These are phyloP conservation scores for Mastomys natalensis DNA, from an alignment of 2,113 vertebrate species.

Conservation along the genomic window DNA sequence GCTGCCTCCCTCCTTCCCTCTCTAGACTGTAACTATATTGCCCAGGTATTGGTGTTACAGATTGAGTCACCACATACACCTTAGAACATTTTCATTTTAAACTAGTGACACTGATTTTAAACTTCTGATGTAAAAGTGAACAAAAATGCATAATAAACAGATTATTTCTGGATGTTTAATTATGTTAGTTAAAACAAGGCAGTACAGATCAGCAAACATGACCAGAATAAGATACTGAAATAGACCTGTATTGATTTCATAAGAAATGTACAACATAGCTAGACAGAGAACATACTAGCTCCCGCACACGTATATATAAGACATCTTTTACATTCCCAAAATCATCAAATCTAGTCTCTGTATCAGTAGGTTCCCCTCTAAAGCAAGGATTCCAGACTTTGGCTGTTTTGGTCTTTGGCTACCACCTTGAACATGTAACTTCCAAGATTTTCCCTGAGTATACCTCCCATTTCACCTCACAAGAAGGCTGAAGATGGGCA, in stretches of 20 bases:
- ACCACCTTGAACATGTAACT: background rate
- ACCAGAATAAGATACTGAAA: background rate
- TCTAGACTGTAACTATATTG: background rate
- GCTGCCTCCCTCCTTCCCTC: background rate
- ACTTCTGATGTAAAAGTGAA: background rate
- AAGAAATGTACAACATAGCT: no score
- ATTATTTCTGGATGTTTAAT: background rate
- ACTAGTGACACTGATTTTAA: background rate
- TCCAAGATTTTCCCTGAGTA: background rate
- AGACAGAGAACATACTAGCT: no score
- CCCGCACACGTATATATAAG: no score
- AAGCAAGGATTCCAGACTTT: background rate
- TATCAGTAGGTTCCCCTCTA: background rate
- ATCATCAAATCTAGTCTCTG: background rate
- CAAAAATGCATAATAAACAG: background rate
- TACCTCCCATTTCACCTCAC: background rate
- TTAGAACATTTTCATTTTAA: constrained; percentile 1
- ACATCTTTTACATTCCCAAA: no score
- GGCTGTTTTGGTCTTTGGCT: background rate
- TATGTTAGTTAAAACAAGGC: background rate
- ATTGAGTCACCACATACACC: background rate
- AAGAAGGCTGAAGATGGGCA: background rate
- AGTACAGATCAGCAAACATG: background rate
- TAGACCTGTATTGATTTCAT: background rate
- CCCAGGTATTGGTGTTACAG: background rate